A percentile compares a stretch with the other conserved stretches of the same genome.
Conservation (phyloP, 2,113 vertebrate species). For the Anhinga rufa region DNA sequence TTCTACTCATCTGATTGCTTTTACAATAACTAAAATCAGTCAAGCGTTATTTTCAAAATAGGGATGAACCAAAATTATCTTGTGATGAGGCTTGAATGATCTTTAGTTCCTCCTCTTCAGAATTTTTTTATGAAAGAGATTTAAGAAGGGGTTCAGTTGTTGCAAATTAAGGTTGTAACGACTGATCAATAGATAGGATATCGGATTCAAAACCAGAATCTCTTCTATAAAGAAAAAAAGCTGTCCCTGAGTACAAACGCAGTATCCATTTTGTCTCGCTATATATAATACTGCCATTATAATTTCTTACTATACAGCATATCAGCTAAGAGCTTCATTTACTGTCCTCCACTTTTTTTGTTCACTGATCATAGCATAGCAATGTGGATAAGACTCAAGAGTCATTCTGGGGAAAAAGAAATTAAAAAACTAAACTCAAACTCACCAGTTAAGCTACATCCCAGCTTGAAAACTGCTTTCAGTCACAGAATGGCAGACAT, state of each 20-base stretch:
- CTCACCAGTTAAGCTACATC: neutral
- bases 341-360: neutral
- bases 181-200: neutral
- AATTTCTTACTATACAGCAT: neutral
- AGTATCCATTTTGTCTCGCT: neutral
- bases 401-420: neutral
- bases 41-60: neutral
- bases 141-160: conserved; percentile 15
- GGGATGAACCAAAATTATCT: neutral
- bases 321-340: neutral
- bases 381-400: neutral
- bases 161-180: conserved; percentile 25
- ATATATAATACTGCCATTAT: conserved; percentile 2
- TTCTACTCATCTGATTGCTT: neutral
- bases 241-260: neutral
- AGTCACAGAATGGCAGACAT: neutral
- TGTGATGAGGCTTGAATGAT: neutral
- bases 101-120: neutral
- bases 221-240: conserved; percentile 9
- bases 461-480: neutral
- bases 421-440: neutral
- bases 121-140: neutral
- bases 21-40: neutral
- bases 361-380: neutral
- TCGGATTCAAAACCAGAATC: neutral